A percentile compares a stretch with the other conserved stretches of the same genome.
Evolutionary conservation across 1,140 invertebrate genomes (phyloP).

Genomic region (Zophobas atratus): DNA sequence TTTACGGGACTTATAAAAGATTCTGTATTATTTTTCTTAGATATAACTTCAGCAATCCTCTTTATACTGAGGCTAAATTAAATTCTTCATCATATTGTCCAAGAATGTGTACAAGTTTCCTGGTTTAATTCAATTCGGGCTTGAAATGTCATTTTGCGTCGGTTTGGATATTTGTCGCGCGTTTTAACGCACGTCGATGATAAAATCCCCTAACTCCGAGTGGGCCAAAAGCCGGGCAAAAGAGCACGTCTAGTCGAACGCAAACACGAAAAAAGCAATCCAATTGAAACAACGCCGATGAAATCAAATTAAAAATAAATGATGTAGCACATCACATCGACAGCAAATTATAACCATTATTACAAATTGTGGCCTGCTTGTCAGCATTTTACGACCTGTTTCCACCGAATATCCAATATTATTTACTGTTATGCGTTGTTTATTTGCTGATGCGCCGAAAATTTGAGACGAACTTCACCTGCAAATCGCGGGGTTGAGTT

Average conservation of each 20-base stretch:
- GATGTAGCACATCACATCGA: slow-evolving; percentile 7
- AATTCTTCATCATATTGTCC: slow-evolving; percentile 41
- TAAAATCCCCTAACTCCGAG: no score
- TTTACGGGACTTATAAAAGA: slow-evolving; percentile 28
- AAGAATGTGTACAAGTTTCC: slow-evolving; percentile 34
- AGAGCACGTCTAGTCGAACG: neutral
- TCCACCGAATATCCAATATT: slow-evolving; percentile 20
- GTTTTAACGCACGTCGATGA: no score
- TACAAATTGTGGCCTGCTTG: slow-evolving; percentile 27
- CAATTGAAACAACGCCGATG: neutral
- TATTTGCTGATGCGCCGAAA: slow-evolving; percentile 26
- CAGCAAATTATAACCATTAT: slow-evolving; percentile 35
- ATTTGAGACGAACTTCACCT: slow-evolving; percentile 33
- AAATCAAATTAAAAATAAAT: slow-evolving; percentile 24
- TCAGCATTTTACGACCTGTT: slow-evolving; percentile 36
- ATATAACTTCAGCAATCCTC: slow-evolving; percentile 37
- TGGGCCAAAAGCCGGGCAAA: neutral
- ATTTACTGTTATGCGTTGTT: slow-evolving; percentile 41
- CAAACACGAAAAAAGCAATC: neutral
- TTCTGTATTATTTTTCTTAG: slow-evolving; percentile 22
- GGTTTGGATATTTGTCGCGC: slow-evolving; percentile 11
- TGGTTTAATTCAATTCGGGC: slow-evolving; percentile 6
- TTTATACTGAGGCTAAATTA: slow-evolving; percentile 31
- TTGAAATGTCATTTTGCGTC: slow-evolving; percentile 15
- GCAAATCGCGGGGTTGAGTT: slow-evolving; percentile 12